phyloP scores from a whole-genome alignment of 2,797 vertebrate species.

The Labeo calbasu region DNA sequence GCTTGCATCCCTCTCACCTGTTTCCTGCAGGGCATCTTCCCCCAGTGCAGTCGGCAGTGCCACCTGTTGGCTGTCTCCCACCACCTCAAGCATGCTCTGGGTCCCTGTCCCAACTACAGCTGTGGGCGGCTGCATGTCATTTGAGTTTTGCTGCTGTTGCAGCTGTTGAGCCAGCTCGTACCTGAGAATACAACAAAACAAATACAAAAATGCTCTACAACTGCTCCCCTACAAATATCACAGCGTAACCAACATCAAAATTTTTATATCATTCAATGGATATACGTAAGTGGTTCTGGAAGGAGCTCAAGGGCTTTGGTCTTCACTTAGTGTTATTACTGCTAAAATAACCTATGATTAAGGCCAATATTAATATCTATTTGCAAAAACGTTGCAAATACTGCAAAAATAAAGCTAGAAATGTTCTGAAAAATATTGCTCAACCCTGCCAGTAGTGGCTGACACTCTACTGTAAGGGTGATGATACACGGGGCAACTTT shows the following conservation, averaged over 20 bases:
- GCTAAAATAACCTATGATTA: too few relatives aligned
- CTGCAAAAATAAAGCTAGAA: too few relatives aligned
- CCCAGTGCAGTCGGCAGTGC: slow-evolving; percentile 81
- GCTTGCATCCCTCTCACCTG: slow-evolving; percentile 76
- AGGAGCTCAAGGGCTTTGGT: background rate
- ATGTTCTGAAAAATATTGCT: background rate
- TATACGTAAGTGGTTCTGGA: too few relatives aligned
- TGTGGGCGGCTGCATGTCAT: slow-evolving; percentile 65
- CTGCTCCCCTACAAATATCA: background rate
- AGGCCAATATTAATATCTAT: too few relatives aligned
- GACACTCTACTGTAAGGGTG: background rate
- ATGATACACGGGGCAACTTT: too few relatives aligned
- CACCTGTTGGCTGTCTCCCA: slow-evolving; percentile 83
- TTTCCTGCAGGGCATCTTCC: slow-evolving; percentile 85
- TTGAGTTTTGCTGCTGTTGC: slow-evolving; percentile 80
- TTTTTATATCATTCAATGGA: background rate
- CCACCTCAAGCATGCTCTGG: slow-evolving; percentile 87
- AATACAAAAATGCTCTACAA: background rate
- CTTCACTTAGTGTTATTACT: too few relatives aligned
- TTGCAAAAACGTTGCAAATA: too few relatives aligned
- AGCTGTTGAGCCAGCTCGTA: slow-evolving; percentile 95
- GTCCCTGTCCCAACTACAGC: slow-evolving; percentile 76
- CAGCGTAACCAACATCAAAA: background rate
- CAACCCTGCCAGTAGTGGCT: background rate
- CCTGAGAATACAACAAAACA: slow-evolving; percentile 68